These are phyloP conservation scores for Lumbricus terrestris DNA, from an alignment of 2,888 invertebrate species.

Conservation along the genomic window DNA sequence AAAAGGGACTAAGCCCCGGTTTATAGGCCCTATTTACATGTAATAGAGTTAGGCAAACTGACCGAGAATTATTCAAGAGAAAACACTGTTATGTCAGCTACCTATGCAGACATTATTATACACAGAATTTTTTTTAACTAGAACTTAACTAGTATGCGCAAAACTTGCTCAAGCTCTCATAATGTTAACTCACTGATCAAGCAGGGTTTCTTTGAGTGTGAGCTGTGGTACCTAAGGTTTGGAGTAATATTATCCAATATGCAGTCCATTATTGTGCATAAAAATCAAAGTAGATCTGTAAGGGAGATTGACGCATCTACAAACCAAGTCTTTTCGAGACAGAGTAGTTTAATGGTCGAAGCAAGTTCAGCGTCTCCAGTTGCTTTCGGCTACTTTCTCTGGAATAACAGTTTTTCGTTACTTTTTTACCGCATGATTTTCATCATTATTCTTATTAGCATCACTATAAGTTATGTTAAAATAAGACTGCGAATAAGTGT, in stretches of 20 bases:
- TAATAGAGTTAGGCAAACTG: too few relatives aligned
- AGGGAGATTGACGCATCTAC: not conserved
- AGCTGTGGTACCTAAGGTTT: not conserved
- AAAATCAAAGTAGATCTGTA: not conserved
- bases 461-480: not conserved
- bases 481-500: too few relatives aligned
- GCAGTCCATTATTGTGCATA: not conserved
- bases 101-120: too few relatives aligned
- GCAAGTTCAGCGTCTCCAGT: constrained; percentile 9
- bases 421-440: not conserved
- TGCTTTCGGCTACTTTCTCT: constrained; percentile 58
- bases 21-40: too few relatives aligned
- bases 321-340: not conserved
- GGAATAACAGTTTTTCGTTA: constrained; percentile 48
- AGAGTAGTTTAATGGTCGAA: not conserved
- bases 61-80: too few relatives aligned
- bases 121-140: too few relatives aligned
- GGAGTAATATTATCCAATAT: too few relatives aligned
- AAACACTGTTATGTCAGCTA: too few relatives aligned
- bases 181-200: not conserved
- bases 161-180: too few relatives aligned
- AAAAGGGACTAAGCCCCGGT: too few relatives aligned
- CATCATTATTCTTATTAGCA: not conserved
- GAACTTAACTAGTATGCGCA: not conserved
- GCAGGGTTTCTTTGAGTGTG: not conserved